phyloP scores from a whole-genome alignment of 2,888 invertebrate species.

The Tetragnatha montana region DNA sequence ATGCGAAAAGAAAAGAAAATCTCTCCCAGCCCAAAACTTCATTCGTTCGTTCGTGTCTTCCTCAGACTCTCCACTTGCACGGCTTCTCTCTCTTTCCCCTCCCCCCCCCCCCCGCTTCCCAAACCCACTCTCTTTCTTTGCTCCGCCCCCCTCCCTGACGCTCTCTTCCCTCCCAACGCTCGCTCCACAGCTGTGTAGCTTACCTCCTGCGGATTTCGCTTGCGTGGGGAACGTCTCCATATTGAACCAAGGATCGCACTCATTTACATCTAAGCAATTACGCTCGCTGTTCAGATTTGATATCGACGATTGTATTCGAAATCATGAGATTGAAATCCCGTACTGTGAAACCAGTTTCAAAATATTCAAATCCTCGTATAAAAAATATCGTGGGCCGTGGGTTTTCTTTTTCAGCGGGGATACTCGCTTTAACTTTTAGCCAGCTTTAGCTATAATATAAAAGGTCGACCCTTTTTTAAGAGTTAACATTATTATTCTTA shows the following conservation, averaged over 20 bases:
- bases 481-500: too few species aligned
- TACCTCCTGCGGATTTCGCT: constrained; percentile 43
- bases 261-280: background rate
- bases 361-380: too few species aligned
- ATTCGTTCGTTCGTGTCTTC: constrained; percentile 31
- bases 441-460: too few species aligned
- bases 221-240: constrained; percentile 11
- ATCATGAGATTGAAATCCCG: too few species aligned
- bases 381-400: too few species aligned
- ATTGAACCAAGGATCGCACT: background rate
- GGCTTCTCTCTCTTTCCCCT: too few species aligned
- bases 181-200: constrained; percentile 51
- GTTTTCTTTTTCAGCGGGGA: too few species aligned
- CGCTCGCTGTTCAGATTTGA: background rate
- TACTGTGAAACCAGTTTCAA: too few species aligned
- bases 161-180: background rate
- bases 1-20: constrained; percentile 25
- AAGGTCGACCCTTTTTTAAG: too few species aligned
- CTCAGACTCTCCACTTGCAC: background rate
- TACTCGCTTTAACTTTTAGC: too few species aligned
- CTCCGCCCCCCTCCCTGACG: background rate
- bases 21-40: background rate
- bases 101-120: background rate
- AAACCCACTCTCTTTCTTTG: background rate
- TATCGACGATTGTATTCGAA: background rate